Base-by-base conservation (phyloP, 2,113 vertebrate species). In the Malurus melanocephalus region DNA sequence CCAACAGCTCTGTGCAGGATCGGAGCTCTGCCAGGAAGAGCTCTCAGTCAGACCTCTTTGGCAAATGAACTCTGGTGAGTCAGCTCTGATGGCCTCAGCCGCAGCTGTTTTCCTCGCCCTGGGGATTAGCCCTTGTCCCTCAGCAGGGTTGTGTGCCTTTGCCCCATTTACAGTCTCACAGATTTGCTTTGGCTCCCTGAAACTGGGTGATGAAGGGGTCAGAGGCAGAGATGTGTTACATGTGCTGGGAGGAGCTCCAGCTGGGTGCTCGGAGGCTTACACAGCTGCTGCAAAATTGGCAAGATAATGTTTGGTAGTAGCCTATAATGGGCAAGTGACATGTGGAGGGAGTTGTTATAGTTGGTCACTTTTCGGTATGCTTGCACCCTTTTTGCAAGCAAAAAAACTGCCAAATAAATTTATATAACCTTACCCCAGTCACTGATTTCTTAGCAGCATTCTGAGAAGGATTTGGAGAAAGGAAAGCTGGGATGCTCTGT, bases 11-110 rank as follows among this genome's bases (percentile, higher is more conserved):
- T 16, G 7, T 45, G 61, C 42, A 46, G 43, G 30, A 71, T 83
- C 7, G 3, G 60, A 93, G 45, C 68, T 60, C 22, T 74, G 68
- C 82, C 60, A 84, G 81, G 27, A 74, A 57, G 57, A 83, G 45
- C 79, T 82, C 0, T 0, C 0, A 23, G 38, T 61, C 2, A 0
- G 16, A 49, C 28, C 0, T 8, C 73, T 85, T 72, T 89, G 82
- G 67, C 76, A 82, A 46, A 49, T 10, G 38, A 42, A 17, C 20
- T 57, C 51, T 53, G 43, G 33, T 76, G 78, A 89, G 71, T 68
- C 20, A 5, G 35, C 51, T 45, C 35, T 48, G 62, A 27, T 0
- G 16, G 67, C 53, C 49, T 52, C 3, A 85, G 17, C 22, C 13
- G 67, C 82, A 87, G 62, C 62, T 90, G 45, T 78, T 89, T 82